Conservation (phyloP, 2,113 vertebrate species). For the human region GRCh38 chr2:179772501-179773000, state of each 20-base stretch:
- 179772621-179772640: not conserved
- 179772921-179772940: not conserved
- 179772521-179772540: slow-evolving; percentile 43
- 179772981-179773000: not conserved
- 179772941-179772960: not conserved
- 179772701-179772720: slow-evolving; percentile 23
- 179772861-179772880: not conserved
- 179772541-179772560: not conserved
- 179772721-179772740: slow-evolving; percentile 28
- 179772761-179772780: not conserved
- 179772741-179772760: slow-evolving; percentile 38
- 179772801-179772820: not conserved
- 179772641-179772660: not conserved
- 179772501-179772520: not conserved
- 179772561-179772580: not conserved
- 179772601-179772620: not conserved
- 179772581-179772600: not conserved
- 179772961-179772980: not conserved
- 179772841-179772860: not conserved
- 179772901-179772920: not conserved
- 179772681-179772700: slow-evolving; percentile 16
- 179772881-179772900: not conserved
- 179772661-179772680: slow-evolving; percentile 26
- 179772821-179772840: not conserved
- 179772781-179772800: not conserved